Percentiles rank a stretch among this genome's conserved stretches.
These are phyloP conservation scores for Drosophila borealis DNA, from an alignment of 2,888 invertebrate species.

Conservation along the genomic window DNA sequence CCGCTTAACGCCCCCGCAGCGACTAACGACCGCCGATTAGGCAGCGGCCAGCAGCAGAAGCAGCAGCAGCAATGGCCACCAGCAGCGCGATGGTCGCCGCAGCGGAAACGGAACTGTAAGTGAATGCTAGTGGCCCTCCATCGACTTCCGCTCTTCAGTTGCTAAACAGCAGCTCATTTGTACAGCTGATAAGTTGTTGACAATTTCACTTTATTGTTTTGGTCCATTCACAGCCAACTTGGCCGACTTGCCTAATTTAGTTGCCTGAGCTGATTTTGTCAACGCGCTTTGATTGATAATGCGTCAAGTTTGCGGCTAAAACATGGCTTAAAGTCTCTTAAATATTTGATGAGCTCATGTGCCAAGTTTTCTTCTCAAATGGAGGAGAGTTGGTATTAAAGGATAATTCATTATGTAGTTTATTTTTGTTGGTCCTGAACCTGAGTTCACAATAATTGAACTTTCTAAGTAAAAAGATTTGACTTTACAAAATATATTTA, in stretches of 20 bases:
- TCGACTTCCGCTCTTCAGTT: conserved; percentile 1
- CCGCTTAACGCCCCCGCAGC: conserved; percentile 40
- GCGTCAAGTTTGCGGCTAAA: conserved; percentile 20
- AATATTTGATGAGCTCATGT: conserved; percentile 28
- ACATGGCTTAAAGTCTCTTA: conserved; percentile 10
- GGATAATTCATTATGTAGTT: no score
- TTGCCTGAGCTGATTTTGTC: conserved; percentile 40
- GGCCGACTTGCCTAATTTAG: conserved; percentile 62
- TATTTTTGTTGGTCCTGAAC: no score
- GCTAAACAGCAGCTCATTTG: conserved; percentile 49
- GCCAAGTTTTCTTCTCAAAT: not conserved
- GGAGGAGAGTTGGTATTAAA: not conserved
- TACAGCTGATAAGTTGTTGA: conserved; percentile 63
- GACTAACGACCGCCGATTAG: conserved; percentile 72
- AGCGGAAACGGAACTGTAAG: conserved; percentile 57
- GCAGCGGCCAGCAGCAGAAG: conserved; percentile 17
- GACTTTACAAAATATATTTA: no score
- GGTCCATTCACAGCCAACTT: conserved; percentile 17
- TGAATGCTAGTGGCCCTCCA: conserved; percentile 39
- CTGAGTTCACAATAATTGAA: no score
- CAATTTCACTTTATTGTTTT: conserved; percentile 59
- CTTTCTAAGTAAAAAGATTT: no score
- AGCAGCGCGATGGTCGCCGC: conserved; percentile 34
- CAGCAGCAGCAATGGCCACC: conserved; percentile 41
- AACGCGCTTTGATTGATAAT: conserved; percentile 51